Percentiles rank a stretch among this genome's conserved stretches.
Evolutionary conservation across 2,113 vertebrate genomes (phyloP).

Genomic region (Sisor rabdophorus): DNA sequence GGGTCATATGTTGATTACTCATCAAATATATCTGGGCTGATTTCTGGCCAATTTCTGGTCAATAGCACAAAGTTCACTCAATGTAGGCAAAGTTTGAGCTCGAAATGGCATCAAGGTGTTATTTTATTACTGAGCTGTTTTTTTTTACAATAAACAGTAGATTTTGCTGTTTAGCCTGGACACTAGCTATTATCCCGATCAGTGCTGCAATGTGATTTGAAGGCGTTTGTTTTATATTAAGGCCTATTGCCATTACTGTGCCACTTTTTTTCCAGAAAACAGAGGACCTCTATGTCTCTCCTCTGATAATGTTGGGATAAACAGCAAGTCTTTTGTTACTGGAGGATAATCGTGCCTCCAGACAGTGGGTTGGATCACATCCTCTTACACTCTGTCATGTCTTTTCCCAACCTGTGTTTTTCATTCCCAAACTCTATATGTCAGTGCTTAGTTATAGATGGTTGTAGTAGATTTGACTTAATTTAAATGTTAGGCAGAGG

Average conservation of each 20-base stretch:
- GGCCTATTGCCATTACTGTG: slow-evolving; percentile 52
- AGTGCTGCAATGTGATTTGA: slow-evolving; percentile 35
- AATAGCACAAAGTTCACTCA: slow-evolving; percentile 3
- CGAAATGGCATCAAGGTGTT: neutral
- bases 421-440: slow-evolving; percentile 13
- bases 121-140: neutral
- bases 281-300: slow-evolving; percentile 51
- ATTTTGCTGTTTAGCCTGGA: slow-evolving; percentile 10
- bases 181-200: slow-evolving; percentile 7
- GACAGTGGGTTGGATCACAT: slow-evolving; percentile 35
- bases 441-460: slow-evolving; percentile 9
- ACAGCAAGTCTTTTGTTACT: slow-evolving; percentile 40
- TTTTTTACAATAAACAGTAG: neutral
- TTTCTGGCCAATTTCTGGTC: neutral
- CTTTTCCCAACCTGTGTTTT: slow-evolving; percentile 39
- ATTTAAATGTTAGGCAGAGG: slow-evolving; percentile 1
- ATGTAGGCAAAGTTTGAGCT: neutral
- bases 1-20: neutral
- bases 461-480: slow-evolving; percentile 24
- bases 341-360: slow-evolving; percentile 29
- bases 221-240: slow-evolving; percentile 42
- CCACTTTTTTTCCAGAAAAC: slow-evolving; percentile 59
- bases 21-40: neutral
- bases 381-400: neutral
- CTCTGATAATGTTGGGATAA: slow-evolving; percentile 25